Conservation (phyloP, 2,888 invertebrate genomes). For the Melanostoma scalare region DNA sequence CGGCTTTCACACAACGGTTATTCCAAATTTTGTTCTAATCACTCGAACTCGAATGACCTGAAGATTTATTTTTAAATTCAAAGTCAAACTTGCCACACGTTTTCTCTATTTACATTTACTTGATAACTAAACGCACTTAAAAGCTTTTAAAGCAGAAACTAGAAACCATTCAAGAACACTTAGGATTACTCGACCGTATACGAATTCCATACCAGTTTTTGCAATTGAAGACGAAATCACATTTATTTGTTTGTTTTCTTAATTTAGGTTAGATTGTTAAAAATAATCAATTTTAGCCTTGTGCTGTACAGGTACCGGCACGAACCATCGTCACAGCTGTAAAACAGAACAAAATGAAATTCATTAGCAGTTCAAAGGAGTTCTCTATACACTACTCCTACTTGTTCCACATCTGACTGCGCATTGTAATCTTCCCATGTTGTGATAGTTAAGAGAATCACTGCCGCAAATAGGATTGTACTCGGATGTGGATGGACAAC, state of each 20-base stretch:
- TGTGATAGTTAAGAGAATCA: slow-evolving; percentile 78
- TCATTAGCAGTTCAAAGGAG: neutral
- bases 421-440: slow-evolving; percentile 77
- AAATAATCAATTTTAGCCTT: slow-evolving; percentile 19
- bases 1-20: too few relatives aligned
- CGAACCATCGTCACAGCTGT: slow-evolving; percentile 60
- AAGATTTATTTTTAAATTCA: too few relatives aligned
- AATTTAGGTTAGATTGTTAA: slow-evolving; percentile 5
- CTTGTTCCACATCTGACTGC: slow-evolving; percentile 79
- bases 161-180: too few relatives aligned
- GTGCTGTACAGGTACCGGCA: slow-evolving; percentile 54
- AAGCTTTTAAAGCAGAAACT: too few relatives aligned
- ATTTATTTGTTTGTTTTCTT: slow-evolving; percentile 17
- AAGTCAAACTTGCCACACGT: too few relatives aligned
- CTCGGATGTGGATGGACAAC: slow-evolving; percentile 76
- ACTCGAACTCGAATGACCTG: too few relatives aligned
- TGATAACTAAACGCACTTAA: too few relatives aligned
- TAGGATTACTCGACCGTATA: too few relatives aligned
- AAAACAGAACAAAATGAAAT: neutral
- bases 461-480: slow-evolving; percentile 81
- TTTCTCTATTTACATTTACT: too few relatives aligned
- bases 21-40: too few relatives aligned
- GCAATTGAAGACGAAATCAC: too few relatives aligned
- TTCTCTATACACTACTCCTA: slow-evolving; percentile 71
- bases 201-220: too few relatives aligned